Percentiles rank a stretch among this genome's conserved stretches.
Evolutionary conservation across 2,888 invertebrate species (phyloP).

Genomic region (Spatulosminthurus flaviceps): DNA sequence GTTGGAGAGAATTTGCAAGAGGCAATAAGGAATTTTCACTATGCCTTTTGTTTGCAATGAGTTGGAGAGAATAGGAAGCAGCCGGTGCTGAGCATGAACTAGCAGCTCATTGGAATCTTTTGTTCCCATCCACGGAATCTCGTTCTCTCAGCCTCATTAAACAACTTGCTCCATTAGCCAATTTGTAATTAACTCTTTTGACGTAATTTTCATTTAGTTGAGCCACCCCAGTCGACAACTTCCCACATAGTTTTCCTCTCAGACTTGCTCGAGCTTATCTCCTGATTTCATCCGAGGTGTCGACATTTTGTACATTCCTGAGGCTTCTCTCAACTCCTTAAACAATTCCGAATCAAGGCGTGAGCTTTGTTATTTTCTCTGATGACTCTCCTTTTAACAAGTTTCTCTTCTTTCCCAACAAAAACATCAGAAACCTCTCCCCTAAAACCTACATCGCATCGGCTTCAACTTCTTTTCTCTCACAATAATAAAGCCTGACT

Average conservation of each 20-base stretch:
- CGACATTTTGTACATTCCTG: conserved; percentile 57
- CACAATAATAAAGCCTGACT: conserved; percentile 26
- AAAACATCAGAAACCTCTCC: background rate
- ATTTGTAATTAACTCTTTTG: conserved; percentile 60
- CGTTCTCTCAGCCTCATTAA: conserved; percentile 51
- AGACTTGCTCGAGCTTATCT: conserved; percentile 20
- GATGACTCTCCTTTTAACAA: background rate
- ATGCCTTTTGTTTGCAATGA: conserved; percentile 40
- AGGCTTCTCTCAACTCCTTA: conserved; percentile 53
- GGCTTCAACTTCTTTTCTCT: background rate
- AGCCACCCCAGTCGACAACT: conserved; percentile 42
- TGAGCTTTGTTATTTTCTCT: conserved; percentile 20
- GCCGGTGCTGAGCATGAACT: conserved; percentile 29
- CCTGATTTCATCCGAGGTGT: conserved; percentile 53
- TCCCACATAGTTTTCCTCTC: conserved; percentile 36
- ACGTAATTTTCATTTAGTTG: conserved; percentile 59
- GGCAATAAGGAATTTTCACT: conserved; percentile 36
- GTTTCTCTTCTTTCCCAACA: background rate
- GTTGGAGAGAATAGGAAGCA: conserved; percentile 38
- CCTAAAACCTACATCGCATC: background rate
- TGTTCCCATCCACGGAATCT: conserved; percentile 37
- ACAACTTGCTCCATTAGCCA: conserved; percentile 58
- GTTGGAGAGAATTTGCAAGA: conserved; percentile 22
- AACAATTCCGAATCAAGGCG: conserved; percentile 36
- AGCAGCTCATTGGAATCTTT: conserved; percentile 44